Conservation (phyloP, 1,140 invertebrate genomes). For the Mizuhopecten yessoensis region DNA sequence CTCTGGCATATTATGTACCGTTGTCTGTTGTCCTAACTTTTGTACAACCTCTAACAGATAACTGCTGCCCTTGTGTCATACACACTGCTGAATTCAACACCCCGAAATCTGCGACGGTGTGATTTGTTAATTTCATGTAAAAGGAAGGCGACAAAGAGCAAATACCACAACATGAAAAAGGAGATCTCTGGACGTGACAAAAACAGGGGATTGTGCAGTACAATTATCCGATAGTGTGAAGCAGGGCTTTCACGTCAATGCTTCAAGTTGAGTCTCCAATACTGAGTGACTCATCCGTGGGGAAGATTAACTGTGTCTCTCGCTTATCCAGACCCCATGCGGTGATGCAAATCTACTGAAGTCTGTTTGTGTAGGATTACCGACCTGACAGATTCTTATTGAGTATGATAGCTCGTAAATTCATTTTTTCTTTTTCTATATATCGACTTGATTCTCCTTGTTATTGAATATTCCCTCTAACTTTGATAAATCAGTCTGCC, state of each 20-base stretch:
- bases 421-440: conserved; percentile 20
- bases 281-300: not conserved
- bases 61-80: not conserved
- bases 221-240: not conserved
- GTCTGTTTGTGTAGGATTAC: not conserved
- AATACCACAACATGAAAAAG: conserved; percentile 35
- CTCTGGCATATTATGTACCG: not conserved
- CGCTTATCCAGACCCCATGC: not conserved
- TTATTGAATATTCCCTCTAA: conserved; percentile 8
- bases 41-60: not conserved
- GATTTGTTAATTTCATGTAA: conserved; percentile 11
- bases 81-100: not conserved
- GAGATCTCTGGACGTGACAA: conserved; percentile 21
- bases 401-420: conserved; percentile 13
- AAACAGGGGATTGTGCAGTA: conserved; percentile 1
- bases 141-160: conserved; percentile 21
- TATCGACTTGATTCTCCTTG: conserved; percentile 16
- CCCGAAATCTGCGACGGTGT: conserved; percentile 19
- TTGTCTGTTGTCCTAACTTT: not conserved
- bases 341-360: conserved; percentile 29
- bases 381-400: conserved; percentile 20
- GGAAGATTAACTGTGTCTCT: conserved; percentile 24
- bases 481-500: not conserved
- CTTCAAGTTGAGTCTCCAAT: not conserved
- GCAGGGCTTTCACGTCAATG: conserved; percentile 2